Evolutionary conservation across 2,888 invertebrate species (phyloP).

Genomic region (Cacoxenus indagator): DNA sequence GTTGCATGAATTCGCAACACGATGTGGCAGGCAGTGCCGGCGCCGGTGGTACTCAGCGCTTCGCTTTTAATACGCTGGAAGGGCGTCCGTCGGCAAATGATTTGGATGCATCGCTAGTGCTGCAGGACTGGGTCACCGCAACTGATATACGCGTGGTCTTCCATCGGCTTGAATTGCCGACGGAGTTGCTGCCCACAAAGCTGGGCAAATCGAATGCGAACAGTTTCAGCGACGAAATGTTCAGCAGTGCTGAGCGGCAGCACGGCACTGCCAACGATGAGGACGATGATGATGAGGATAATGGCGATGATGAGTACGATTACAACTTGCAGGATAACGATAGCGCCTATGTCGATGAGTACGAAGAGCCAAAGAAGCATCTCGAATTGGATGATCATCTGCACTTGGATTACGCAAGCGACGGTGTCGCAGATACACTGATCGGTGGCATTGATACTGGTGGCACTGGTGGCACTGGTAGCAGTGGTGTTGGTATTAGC

Average conservation of each 20-base stretch:
- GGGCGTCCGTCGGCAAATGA: slow-evolving; percentile 95
- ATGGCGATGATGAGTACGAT: slow-evolving; percentile 54
- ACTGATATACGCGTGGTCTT: slow-evolving; percentile 97
- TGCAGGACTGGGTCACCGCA: slow-evolving; percentile 99
- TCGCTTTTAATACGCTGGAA: slow-evolving; percentile 97
- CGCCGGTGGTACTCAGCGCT: slow-evolving; percentile 79
- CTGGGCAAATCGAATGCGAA: slow-evolving; percentile 56
- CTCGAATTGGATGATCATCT: slow-evolving; percentile 60
- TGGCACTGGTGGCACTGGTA: not conserved
- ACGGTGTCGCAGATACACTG: slow-evolving; percentile 36
- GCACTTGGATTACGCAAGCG: slow-evolving; percentile 61
- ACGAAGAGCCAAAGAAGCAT: slow-evolving; percentile 64
- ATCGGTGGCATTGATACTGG: not conserved
- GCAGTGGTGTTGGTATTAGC: not conserved
- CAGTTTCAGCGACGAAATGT: slow-evolving; percentile 68
- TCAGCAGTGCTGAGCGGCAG: slow-evolving; percentile 54
- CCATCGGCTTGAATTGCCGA: slow-evolving; percentile 87
- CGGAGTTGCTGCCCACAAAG: slow-evolving; percentile 58
- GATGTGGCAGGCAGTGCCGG: slow-evolving; percentile 60
- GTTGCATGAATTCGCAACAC: slow-evolving; percentile 94
- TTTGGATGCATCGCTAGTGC: slow-evolving; percentile 95
- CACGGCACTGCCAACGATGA: slow-evolving; percentile 46
- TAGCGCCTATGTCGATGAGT: slow-evolving; percentile 58
- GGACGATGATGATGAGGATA: slow-evolving; percentile 44
- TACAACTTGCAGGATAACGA: slow-evolving; percentile 63